Percentiles rank a stretch among this genome's conserved stretches.
Evolutionary conservation across 2,888 invertebrate species (phyloP).

Genomic region (Macrosoma leucophasiata): DNA sequence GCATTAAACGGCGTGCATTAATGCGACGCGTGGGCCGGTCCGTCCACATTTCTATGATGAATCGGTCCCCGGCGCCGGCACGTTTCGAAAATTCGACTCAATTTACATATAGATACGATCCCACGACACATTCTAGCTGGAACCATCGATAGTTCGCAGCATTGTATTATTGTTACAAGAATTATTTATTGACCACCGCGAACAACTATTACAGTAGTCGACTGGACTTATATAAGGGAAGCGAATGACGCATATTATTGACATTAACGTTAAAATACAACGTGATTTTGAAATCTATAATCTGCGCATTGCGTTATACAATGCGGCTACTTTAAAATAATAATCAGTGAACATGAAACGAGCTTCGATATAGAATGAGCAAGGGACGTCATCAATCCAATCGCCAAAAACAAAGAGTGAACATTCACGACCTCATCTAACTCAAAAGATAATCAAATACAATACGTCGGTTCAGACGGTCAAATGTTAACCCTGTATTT

Average conservation of each 20-base stretch:
- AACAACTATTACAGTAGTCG: slow-evolving; percentile 30
- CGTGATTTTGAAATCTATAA: slow-evolving; percentile 2
- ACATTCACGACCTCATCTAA: slow-evolving; percentile 30
- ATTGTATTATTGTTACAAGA: slow-evolving; percentile 46
- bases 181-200: slow-evolving; percentile 52
- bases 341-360: too few species aligned
- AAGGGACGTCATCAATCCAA: too few species aligned
- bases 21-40: slow-evolving; percentile 58
- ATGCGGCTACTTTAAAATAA: too few species aligned
- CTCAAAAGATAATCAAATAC: slow-evolving; percentile 31
- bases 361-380: too few species aligned
- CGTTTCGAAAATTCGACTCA: slow-evolving; percentile 66
- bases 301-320: too few species aligned
- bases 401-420: slow-evolving; percentile 25
- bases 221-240: slow-evolving; percentile 26
- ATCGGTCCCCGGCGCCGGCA: slow-evolving; percentile 54
- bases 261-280: too few species aligned
- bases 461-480: slow-evolving; percentile 39
- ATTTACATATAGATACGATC: slow-evolving; percentile 66
- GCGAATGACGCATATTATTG: slow-evolving; percentile 12
- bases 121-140: slow-evolving; percentile 34
- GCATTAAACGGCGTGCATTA: slow-evolving; percentile 53
- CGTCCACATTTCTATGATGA: slow-evolving; percentile 73
- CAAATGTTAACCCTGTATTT: slow-evolving; percentile 50
- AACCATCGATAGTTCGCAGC: slow-evolving; percentile 38